These are phyloP conservation scores for Helicolenus hilgendorfi DNA, from an alignment of 2,797 vertebrate genomes.

Conservation along the genomic window DNA sequence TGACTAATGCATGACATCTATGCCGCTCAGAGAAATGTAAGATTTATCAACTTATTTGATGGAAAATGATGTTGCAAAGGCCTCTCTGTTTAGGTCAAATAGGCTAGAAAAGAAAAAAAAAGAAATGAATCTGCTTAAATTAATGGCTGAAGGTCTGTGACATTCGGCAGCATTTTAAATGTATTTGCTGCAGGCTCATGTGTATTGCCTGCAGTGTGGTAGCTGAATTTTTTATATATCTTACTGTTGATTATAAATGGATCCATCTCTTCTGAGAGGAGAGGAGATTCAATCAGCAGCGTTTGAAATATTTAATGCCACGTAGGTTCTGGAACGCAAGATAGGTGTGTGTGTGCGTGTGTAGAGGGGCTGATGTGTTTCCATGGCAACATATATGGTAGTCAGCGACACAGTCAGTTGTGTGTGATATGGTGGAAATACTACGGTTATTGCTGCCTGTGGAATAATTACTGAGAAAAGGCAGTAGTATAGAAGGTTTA, in stretches of 20 bases:
- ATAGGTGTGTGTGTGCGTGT: neutral
- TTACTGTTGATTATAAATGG: constrained; percentile 23
- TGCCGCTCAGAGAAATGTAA: neutral
- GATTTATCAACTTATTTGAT: neutral
- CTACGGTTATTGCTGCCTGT: constrained; percentile 10
- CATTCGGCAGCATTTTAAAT: constrained; percentile 8
- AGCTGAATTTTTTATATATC: neutral
- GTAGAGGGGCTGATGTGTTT: constrained; percentile 76
- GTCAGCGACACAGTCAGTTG: constrained; percentile 23
- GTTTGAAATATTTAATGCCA: constrained; percentile 78
- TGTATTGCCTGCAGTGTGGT: neutral
- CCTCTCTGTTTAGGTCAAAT: neutral
- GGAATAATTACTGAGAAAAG: constrained; percentile 14
- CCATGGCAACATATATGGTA: constrained; percentile 84
- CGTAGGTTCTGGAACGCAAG: constrained; percentile 51
- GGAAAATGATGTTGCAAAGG: neutral
- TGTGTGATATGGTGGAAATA: constrained; percentile 5
- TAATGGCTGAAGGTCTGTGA: neutral
- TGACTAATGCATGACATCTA: neutral
- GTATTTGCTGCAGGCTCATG: neutral
- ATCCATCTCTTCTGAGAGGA: constrained; percentile 6
- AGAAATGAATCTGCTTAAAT: neutral
- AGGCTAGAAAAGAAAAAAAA: neutral
- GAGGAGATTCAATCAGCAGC: constrained; percentile 36
- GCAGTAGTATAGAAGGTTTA: neutral